Percentiles rank a stretch among this genome's conserved stretches.
These are phyloP conservation scores for Cirrhinus molitorella DNA, from an alignment of 2,797 vertebrate genomes.

Conservation along the genomic window DNA sequence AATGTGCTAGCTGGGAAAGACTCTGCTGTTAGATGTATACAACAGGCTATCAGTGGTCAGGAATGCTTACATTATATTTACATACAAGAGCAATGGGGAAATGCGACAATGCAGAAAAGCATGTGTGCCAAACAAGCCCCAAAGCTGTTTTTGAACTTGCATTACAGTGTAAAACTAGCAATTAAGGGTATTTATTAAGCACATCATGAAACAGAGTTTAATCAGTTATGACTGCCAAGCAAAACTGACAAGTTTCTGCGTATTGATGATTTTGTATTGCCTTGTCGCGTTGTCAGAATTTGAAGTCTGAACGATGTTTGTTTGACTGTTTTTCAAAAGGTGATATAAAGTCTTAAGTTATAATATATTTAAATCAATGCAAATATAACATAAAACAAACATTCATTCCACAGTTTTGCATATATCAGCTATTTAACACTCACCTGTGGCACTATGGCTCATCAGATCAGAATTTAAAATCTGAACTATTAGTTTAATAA, in stretches of 20 bases:
- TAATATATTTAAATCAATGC: no score
- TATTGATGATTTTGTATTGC: no score
- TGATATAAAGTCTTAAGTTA: no score
- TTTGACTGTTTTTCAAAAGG: no score
- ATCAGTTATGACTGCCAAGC: neutral
- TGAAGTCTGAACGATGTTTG: neutral
- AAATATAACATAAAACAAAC: no score
- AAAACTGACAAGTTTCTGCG: neutral
- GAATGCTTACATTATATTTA: neutral
- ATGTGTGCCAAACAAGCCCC: neutral
- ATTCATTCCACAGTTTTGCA: no score
- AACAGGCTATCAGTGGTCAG: neutral
- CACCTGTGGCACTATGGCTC: no score
- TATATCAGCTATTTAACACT: no score
- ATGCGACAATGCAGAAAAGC: neutral
- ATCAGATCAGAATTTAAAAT: no score
- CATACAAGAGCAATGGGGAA: neutral
- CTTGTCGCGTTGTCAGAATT: neutral
- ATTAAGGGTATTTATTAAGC: neutral
- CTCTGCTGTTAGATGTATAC: neutral
- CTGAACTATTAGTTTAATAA: no score
- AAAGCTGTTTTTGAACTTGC: neutral
- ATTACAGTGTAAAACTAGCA: neutral
- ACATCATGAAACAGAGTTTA: neutral
- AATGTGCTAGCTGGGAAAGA: neutral